These are phyloP conservation scores for Phrixothrix hirtus DNA, from an alignment of 2,888 invertebrate species.

Conservation along the genomic window DNA sequence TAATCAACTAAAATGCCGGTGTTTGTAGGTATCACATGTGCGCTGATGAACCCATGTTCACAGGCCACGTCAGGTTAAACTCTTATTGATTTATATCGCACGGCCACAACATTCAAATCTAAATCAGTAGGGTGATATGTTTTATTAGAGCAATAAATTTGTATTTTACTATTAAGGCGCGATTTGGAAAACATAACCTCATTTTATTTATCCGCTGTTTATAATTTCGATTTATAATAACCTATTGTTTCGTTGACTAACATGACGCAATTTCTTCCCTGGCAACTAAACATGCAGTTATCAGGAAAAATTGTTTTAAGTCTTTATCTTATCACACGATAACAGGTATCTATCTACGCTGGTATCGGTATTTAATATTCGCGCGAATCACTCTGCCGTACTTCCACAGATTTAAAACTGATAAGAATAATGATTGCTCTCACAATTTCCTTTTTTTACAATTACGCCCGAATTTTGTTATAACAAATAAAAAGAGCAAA, in stretches of 20 bases:
- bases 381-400: slow-evolving; percentile 13
- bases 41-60: slow-evolving; percentile 25
- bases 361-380: slow-evolving; percentile 11
- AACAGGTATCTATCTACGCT: slow-evolving; percentile 10
- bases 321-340: slow-evolving; percentile 13
- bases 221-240: slow-evolving; percentile 8
- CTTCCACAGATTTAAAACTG: too few species aligned
- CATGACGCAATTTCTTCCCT: slow-evolving; percentile 13
- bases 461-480: too few species aligned
- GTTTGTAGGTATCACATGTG: slow-evolving; percentile 24
- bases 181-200: slow-evolving; percentile 13
- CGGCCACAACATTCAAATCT: slow-evolving; percentile 13
- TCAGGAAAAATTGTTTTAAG: slow-evolving; percentile 1
- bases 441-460: too few species aligned
- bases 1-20: slow-evolving; percentile 15
- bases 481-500: too few species aligned
- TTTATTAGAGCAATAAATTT: slow-evolving; percentile 4
- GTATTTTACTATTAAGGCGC: slow-evolving; percentile 1
- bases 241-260: slow-evolving; percentile 12
- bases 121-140: slow-evolving; percentile 5
- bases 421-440: too few species aligned
- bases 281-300: neutral
- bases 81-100: slow-evolving; percentile 23
- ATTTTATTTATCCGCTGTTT: slow-evolving; percentile 15
- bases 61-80: slow-evolving; percentile 25